Evolutionary conservation across 2,113 vertebrate species (phyloP).

Genomic region (Phylloscopus trochilus): DNA sequence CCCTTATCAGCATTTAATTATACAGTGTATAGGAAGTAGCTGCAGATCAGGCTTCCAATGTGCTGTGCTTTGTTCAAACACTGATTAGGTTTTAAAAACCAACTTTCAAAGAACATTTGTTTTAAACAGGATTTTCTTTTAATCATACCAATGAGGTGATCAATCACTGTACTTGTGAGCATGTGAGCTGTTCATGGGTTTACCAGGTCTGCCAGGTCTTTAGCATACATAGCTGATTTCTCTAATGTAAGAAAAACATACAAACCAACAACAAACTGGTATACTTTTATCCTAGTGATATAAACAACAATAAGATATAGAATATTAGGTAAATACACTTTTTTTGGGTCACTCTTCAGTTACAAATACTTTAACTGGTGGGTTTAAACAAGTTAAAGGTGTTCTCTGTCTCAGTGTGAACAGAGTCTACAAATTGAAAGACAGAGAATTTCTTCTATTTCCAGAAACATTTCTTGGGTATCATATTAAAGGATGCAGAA

Average conservation of each 20-base stretch:
- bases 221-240: neutral
- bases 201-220: neutral
- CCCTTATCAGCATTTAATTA: neutral
- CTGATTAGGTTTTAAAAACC: neutral
- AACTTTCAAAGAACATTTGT: neutral
- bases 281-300: neutral
- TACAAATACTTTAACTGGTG: neutral
- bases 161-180: neutral
- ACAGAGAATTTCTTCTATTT: neutral
- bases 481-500: neutral
- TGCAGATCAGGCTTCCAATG: neutral
- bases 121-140: neutral
- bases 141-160: neutral
- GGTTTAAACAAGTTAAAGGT: neutral
- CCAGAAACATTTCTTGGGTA: neutral
- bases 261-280: neutral
- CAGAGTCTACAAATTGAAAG: neutral
- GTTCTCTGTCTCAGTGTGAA: neutral
- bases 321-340: neutral
- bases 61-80: neutral
- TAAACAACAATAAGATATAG: neutral
- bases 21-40: neutral
- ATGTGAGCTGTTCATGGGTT: neutral
- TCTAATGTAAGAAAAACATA: neutral
- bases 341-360: neutral